Evolutionary conservation across 2,113 vertebrate species (phyloP), one percentile per base, ranked within the genome.

Genomic region (Grammomys dolichurus): DNA sequence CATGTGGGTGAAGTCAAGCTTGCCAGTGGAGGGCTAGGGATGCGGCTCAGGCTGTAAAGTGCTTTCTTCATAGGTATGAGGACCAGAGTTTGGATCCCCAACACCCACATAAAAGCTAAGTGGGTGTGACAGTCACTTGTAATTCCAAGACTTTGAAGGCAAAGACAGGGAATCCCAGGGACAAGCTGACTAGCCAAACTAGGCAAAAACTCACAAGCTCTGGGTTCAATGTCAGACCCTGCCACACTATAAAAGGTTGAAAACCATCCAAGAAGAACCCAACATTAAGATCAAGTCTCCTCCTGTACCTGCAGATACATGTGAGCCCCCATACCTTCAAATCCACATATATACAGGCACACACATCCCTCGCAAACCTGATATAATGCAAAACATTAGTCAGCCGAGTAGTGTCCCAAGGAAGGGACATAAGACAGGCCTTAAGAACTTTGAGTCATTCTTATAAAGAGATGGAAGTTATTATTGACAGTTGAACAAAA

Each of bases 361-460:
- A 24, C 31, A 36, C 60, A 36, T 69, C 31, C 63, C 63, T 51
- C 43, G 22, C 43, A 51, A 43, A 69, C 43, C 7, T 19, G 36
- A 51, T 19, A 51, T 7, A 69, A 69, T 7, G 10, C 40, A 69
- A 48, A 48, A 86, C 28, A 48, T 36, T 48, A 12, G 5, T 46
- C 63, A 33, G 28, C 11, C 46, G 7, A 80, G 26, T 60, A 72
- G 14, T 95, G 26, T 33, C 28, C 22, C 60, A n/a, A 5, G 31
- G 85, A 77, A 91, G 84, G 75, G 67, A 89, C 51, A 12, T 51
- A 14, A 93, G 40, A 93, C 36, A 78, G 76, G 65, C 31, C 33
- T 94, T 65, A 89, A 60, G 20, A 31, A 70, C 28, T 89, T 91
- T 75, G 87, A 72, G 13, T 11, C 67, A 63, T 92, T 91, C 75